Percentiles rank a stretch among this genome's conserved stretches.
phyloP scores from a whole-genome alignment of 2,797 vertebrate species.

The Pipistrellus nathusii region DNA sequence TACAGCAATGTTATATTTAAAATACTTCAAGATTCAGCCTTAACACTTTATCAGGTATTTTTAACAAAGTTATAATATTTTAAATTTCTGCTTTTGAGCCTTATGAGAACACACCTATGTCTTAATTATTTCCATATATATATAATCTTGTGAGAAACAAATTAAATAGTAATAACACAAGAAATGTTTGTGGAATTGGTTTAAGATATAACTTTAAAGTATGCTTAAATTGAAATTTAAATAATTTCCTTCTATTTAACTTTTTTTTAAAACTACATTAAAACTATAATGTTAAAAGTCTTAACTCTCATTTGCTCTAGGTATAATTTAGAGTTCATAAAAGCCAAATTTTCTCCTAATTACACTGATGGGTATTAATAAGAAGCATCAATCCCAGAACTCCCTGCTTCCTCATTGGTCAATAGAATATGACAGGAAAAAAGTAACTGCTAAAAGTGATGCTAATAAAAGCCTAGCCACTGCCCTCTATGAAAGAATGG shows the following conservation, averaged over 20 bases:
- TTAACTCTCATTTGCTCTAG: not conserved
- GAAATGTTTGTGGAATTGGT: not conserved
- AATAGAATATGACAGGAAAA: not conserved
- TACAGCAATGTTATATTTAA: not conserved
- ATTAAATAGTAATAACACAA: not conserved
- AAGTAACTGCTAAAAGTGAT: not conserved
- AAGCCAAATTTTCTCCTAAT: not conserved
- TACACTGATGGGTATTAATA: not conserved
- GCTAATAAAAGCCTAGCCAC: not conserved
- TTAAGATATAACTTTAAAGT: not conserved
- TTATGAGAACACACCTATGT: not conserved
- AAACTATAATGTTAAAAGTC: not conserved
- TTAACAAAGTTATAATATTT: not conserved
- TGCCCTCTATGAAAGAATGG: not conserved
- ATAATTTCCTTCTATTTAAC: not conserved
- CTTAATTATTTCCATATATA: not conserved
- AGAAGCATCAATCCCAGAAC: not conserved
- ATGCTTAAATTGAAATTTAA: not conserved
- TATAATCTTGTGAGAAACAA: not conserved
- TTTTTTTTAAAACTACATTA: not conserved
- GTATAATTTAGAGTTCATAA: not conserved
- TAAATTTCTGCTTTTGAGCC: not conserved
- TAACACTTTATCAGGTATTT: not conserved
- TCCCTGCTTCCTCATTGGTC: not conserved
- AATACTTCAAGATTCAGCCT: not conserved